Evolutionary conservation across 2,113 vertebrate species (phyloP).

Genomic region (Todiramphus chloris): DNA sequence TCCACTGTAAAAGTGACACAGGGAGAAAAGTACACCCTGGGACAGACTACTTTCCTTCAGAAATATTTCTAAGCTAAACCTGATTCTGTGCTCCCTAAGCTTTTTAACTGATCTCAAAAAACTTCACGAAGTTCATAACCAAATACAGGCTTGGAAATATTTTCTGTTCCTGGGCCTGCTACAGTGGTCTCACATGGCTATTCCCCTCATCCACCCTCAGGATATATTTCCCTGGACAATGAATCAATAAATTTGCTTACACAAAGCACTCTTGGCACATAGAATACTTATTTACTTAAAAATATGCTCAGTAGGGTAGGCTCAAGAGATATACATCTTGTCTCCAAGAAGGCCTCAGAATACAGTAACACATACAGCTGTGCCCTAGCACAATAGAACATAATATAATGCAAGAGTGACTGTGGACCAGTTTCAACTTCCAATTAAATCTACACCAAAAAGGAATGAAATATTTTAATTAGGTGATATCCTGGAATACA

Average conservation of each 20-base stretch:
- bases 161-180: background rate
- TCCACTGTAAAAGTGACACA: background rate
- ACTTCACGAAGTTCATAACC: background rate
- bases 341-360: background rate
- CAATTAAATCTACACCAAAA: background rate
- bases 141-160: background rate
- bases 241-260: background rate
- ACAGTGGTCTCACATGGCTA: background rate
- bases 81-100: background rate
- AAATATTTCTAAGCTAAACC: background rate
- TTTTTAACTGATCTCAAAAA: background rate
- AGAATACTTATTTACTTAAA: background rate
- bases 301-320: background rate
- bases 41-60: background rate
- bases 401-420: background rate
- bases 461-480: background rate
- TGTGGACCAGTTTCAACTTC: background rate
- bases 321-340: background rate
- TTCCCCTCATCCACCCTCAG: background rate
- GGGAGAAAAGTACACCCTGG: background rate
- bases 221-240: background rate
- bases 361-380: background rate
- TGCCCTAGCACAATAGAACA: background rate
- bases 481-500: background rate
- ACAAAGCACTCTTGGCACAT: background rate